A percentile compares a stretch with the other conserved stretches of the same genome.
Evolutionary conservation across 2,888 invertebrate species (phyloP).

Genomic region (Gasteruption jaculator): DNA sequence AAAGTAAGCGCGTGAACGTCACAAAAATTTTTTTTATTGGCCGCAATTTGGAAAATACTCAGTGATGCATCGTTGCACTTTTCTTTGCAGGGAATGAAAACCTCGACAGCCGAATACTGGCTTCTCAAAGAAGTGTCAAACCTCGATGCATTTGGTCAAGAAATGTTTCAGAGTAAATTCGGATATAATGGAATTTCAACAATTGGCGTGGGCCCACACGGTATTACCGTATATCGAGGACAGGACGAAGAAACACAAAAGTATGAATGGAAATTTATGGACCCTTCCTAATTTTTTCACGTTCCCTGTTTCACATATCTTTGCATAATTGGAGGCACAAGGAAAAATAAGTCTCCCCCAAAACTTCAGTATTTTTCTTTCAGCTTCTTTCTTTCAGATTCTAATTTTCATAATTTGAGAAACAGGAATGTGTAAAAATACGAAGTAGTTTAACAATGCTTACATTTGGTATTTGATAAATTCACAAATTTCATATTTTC

Average conservation of each 20-base stretch:
- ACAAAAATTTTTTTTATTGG: neutral
- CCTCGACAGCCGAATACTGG: constrained; percentile 80
- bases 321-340: too few relatives aligned
- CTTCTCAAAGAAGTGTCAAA: constrained; percentile 76
- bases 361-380: too few relatives aligned
- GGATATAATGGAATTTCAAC: constrained; percentile 54
- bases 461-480: too few relatives aligned
- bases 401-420: too few relatives aligned
- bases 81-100: constrained; percentile 59
- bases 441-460: too few relatives aligned
- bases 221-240: constrained; percentile 69
- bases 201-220: constrained; percentile 80
- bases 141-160: constrained; percentile 78
- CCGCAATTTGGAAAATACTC: neutral
- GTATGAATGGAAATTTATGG: too few relatives aligned
- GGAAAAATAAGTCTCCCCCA: too few relatives aligned
- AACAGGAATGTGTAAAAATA: too few relatives aligned
- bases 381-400: too few relatives aligned
- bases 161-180: constrained; percentile 72
- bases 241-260: constrained; percentile 65
- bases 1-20: constrained; percentile 36
- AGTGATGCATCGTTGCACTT: constrained; percentile 5
- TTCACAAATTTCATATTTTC: too few relatives aligned
- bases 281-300: too few relatives aligned
- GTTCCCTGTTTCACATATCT: too few relatives aligned